Percentiles rank a stretch among this genome's conserved stretches.
Conservation (phyloP, 1,140 invertebrate genomes). For the Papilio xuthus region DNA sequence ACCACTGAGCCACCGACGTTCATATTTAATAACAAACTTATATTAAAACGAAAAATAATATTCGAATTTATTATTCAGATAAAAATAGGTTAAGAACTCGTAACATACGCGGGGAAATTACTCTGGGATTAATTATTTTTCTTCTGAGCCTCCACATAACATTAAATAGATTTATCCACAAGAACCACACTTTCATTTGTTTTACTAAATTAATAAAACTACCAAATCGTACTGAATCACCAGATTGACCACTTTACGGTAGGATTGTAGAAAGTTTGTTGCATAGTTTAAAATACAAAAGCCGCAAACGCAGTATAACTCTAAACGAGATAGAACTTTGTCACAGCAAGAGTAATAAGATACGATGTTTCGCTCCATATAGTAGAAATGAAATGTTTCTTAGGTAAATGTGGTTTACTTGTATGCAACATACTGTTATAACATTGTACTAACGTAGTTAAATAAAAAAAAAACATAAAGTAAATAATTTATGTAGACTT, state of each 20-base stretch:
- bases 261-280: not conserved
- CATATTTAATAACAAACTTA: too few species aligned
- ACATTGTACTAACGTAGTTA: too few species aligned
- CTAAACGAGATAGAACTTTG: not conserved
- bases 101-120: too few species aligned
- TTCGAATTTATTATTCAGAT: too few species aligned
- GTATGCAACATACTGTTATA: too few species aligned
- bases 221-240: not conserved
- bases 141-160: not conserved
- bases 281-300: conserved; percentile 1
- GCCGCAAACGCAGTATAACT: not conserved
- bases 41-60: too few species aligned
- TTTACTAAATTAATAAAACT: not conserved
- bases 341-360: not conserved
- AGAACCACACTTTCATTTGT: not conserved
- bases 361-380: not conserved
- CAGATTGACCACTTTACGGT: not conserved
- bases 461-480: too few species aligned
- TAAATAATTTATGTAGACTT: too few species aligned
- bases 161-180: not conserved
- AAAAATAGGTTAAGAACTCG: too few species aligned
- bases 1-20: too few species aligned
- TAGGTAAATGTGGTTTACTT: not conserved
- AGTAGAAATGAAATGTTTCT: not conserved
- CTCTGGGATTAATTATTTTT: not conserved